Evolutionary conservation across 2,113 vertebrate genomes (phyloP).

Genomic region (Misgurnus anguillicaudatus): DNA sequence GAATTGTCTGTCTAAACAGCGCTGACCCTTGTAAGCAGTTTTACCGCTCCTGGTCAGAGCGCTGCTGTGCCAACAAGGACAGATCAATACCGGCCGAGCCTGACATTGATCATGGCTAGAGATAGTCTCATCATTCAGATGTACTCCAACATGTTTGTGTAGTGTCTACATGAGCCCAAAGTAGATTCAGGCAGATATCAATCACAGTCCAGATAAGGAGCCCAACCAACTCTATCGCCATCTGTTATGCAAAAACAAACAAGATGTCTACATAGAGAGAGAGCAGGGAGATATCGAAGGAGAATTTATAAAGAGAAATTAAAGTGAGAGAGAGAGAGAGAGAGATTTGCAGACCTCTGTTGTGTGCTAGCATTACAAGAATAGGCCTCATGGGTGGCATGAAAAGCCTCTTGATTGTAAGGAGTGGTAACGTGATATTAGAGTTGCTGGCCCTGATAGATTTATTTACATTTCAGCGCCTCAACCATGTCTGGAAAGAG

Average conservation of each 20-base stretch:
- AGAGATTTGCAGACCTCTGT: constrained; percentile 75
- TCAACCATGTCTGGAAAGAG: constrained; percentile 60
- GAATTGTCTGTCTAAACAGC: constrained; percentile 58
- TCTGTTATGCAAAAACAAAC: constrained; percentile 36
- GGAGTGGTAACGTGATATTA: constrained; percentile 76
- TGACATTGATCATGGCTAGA: constrained; percentile 63
- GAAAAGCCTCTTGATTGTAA: constrained; percentile 76
- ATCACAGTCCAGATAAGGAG: background rate
- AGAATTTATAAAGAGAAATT: constrained; percentile 14
- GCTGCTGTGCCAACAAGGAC: constrained; percentile 54
- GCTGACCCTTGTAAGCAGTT: constrained; percentile 54
- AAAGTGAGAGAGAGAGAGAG: constrained; percentile 23
- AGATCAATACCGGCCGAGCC: constrained; percentile 61
- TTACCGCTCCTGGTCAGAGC: constrained; percentile 57
- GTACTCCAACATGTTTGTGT: constrained; percentile 51
- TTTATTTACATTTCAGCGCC: constrained; percentile 81
- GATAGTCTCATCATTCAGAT: constrained; percentile 53
- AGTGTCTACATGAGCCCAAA: constrained; percentile 43
- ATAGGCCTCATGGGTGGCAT: constrained; percentile 77
- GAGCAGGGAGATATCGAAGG: constrained; percentile 34
- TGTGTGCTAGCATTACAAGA: constrained; percentile 75
- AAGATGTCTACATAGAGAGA: constrained; percentile 1
- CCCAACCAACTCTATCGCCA: background rate
- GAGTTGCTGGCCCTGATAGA: constrained; percentile 69
- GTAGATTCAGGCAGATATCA: constrained; percentile 48